Conservation (phyloP, 2,113 vertebrate species). For the Chloebia gouldiae region DNA sequence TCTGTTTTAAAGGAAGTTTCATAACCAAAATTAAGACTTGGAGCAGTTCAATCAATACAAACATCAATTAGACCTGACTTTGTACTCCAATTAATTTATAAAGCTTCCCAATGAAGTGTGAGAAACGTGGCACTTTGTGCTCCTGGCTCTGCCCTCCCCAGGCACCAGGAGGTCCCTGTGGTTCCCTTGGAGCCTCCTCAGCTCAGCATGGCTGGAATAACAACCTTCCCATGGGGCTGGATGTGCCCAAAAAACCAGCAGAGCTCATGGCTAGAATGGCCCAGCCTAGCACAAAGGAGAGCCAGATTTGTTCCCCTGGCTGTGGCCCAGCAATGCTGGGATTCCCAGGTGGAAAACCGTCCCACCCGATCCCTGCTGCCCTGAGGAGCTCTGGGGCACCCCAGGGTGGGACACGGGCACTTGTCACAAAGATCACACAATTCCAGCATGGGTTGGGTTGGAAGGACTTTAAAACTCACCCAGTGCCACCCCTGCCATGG, state of each 20-base stretch:
- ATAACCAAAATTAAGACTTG: conserved; percentile 60
- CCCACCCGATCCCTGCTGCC: background rate
- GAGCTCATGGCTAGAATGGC: background rate
- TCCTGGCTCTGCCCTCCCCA: background rate
- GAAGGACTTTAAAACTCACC: background rate
- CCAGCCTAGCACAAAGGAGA: background rate
- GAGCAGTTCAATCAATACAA: conserved; percentile 66
- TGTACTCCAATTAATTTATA: conserved; percentile 55
- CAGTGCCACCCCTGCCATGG: background rate
- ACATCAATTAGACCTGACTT: conserved; percentile 66
- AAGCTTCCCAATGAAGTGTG: conserved; percentile 41
- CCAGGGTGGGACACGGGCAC: fast-evolving
- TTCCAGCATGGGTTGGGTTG: background rate
- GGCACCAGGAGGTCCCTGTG: conserved; percentile 10
- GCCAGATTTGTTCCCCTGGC: background rate
- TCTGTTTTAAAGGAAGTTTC: conserved; percentile 62
- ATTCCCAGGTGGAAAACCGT: background rate
- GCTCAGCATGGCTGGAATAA: background rate
- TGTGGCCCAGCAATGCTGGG: background rate
- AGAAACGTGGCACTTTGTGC: conserved; percentile 7
- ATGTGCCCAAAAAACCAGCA: background rate
- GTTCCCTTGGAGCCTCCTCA: background rate
- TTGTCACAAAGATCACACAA: background rate
- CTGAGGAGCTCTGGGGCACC: background rate
- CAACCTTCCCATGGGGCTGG: background rate